These are phyloP conservation scores for Drosophila bifasciata DNA, from an alignment of 1,140 invertebrate species.

Conservation along the genomic window DNA sequence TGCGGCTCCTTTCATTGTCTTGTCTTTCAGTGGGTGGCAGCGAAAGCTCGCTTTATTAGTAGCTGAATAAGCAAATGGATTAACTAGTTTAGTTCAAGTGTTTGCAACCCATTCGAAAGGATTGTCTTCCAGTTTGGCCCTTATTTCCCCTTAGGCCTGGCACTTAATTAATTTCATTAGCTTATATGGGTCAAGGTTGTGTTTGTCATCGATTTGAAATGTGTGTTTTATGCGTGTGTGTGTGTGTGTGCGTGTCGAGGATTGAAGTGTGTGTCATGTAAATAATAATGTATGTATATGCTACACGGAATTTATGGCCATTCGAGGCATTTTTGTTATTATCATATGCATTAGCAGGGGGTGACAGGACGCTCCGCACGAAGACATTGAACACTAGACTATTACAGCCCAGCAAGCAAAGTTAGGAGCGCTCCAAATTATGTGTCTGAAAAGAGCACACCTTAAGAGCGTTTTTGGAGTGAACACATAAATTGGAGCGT, in stretches of 20 bases:
- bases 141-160: slow-evolving; percentile 14
- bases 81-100: slow-evolving; percentile 29
- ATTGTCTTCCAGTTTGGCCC: neutral
- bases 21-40: neutral
- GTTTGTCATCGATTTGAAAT: slow-evolving; percentile 1
- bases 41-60: slow-evolving; percentile 10
- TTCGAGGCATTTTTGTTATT: slow-evolving; percentile 7
- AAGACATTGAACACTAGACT: too few species aligned
- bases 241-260: slow-evolving; percentile 11
- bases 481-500: too few species aligned
- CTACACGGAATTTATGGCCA: slow-evolving; percentile 20
- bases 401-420: too few species aligned
- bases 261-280: slow-evolving; percentile 10
- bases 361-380: too few species aligned
- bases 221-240: neutral
- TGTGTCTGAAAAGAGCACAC: too few species aligned
- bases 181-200: slow-evolving; percentile 59
- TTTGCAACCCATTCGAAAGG: slow-evolving; percentile 3
- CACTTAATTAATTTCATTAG: slow-evolving; percentile 60
- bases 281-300: slow-evolving; percentile 11
- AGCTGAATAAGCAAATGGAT: slow-evolving; percentile 22
- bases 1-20: slow-evolving; percentile 3
- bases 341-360: neutral
- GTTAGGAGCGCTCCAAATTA: too few species aligned
- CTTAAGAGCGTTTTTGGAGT: too few species aligned